Percentiles rank a stretch among this genome's conserved stretches.
phyloP scores from a whole-genome alignment of 2,888 invertebrate species.

The Polyploca ridens region DNA sequence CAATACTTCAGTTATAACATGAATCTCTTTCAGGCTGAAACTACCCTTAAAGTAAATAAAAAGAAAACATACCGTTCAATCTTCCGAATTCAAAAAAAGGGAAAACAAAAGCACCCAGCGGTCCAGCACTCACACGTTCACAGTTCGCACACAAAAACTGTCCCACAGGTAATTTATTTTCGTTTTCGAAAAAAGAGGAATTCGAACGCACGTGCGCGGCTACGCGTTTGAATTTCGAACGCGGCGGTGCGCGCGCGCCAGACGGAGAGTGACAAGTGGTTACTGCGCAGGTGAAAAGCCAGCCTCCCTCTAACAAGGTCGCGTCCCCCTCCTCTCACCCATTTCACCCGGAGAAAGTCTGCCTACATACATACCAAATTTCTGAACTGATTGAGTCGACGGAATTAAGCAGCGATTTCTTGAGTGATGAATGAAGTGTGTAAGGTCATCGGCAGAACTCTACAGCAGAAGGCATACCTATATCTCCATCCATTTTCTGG shows the following conservation, averaged over 20 bases:
- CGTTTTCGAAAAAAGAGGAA: constrained; percentile 27
- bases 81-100: constrained; percentile 51
- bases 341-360: constrained; percentile 83
- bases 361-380: constrained; percentile 84
- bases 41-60: constrained; percentile 12
- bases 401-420: constrained; percentile 50
- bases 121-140: constrained; percentile 59
- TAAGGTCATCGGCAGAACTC: constrained; percentile 39
- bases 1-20: too few species aligned
- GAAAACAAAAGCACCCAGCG: constrained; percentile 43
- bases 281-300: constrained; percentile 70
- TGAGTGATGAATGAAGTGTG: constrained; percentile 62
- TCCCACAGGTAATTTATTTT: constrained; percentile 46
- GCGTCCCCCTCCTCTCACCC: constrained; percentile 70
- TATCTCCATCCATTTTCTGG: constrained; percentile 8
- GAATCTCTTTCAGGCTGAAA: neutral
- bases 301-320: constrained; percentile 83
- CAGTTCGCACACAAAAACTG: constrained; percentile 69
- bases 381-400: constrained; percentile 77
- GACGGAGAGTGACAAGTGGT: constrained; percentile 77
- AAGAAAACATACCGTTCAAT: constrained; percentile 55
- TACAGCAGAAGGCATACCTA: constrained; percentile 3
- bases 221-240: constrained; percentile 52
- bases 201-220: constrained; percentile 63
- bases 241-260: constrained; percentile 77